Base-by-base conservation (phyloP, 2,113 vertebrate species). In the Bungarus multicinctus region DNA sequence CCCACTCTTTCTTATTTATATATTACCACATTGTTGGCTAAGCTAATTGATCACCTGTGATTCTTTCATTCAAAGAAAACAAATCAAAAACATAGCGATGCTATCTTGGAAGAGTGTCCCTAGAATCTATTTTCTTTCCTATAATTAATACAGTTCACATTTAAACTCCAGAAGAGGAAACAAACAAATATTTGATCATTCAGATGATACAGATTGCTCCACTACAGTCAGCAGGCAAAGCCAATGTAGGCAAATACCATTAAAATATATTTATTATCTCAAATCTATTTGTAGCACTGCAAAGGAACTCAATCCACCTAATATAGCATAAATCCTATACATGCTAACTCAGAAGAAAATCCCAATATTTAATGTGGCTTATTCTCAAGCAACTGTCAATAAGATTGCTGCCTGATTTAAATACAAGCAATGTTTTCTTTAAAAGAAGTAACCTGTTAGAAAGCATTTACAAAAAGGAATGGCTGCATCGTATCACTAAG, bases 211-310 rank as follows among this genome's bases (percentile, higher is more conserved):
- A 92, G 25, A 89, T 88, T 90, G 87, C 47, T 91, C 47, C 0
- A 2, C 92, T 81, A 81, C 18, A 81, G 74, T 81, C 34, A 91
- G 89, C 0, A 11, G 90, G 85, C 43, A 55, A 90, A 69, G 57
- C 87, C 1, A 25, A 88, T 0, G 1, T 92, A 74, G 45, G 74
- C 45, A 93, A 89, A 93, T 90, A 88, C 81, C 92, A 95, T 60
- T 89, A 95, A 57, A 81, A 90, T 81, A 94, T 69, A 3, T 89
- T 91, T 69, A 93, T 94, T 94, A 95, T 93, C 93, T 88, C 93
- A 93, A 93, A 57, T 27, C 91, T 88, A 57, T 50, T 94, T 74
- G 64, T 87, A 74, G 50, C 47, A 58, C 92, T 87, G 93, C 91
- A 85, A 91, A 64, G 58, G n/a, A 85, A 88, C 89, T 87, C 58